phyloP scores from a whole-genome alignment of 2,113 vertebrate genomes.

The Triplophysa dalaica region DNA sequence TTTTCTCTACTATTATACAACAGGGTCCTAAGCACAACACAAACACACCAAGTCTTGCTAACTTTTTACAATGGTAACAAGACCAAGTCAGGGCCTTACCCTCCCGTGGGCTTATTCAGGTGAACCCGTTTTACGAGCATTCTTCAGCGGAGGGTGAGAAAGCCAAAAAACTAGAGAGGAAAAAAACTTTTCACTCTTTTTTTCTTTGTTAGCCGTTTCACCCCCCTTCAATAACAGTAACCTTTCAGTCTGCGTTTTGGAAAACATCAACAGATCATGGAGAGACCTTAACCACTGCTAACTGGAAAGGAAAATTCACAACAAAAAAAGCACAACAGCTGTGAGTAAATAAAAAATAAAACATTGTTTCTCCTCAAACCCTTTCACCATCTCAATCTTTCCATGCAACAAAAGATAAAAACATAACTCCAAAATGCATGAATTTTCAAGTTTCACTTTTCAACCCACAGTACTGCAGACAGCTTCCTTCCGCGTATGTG shows the following conservation, averaged over 20 bases:
- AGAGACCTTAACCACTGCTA: neutral
- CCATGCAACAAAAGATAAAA: neutral
- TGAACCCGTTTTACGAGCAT: slow-evolving; percentile 77
- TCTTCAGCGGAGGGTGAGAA: slow-evolving; percentile 73
- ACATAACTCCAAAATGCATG: neutral
- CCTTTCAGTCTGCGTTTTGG: neutral
- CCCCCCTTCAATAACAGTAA: neutral
- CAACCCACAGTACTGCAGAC: slow-evolving; percentile 18
- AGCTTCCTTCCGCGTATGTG: slow-evolving; percentile 30
- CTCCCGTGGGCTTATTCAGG: slow-evolving; percentile 75
- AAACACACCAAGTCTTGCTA: slow-evolving; percentile 70
- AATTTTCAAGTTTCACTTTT: slow-evolving; percentile 29
- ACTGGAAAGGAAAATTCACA: neutral
- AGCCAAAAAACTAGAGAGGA: slow-evolving; percentile 65
- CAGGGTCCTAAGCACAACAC: slow-evolving; percentile 72
- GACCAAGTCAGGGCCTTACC: slow-evolving; percentile 63
- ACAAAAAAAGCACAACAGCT: neutral
- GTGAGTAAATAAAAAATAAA: neutral
- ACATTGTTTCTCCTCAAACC: neutral
- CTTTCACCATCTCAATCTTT: neutral
- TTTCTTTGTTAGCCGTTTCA: neutral
- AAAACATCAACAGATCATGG: neutral
- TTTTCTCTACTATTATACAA: slow-evolving; percentile 68
- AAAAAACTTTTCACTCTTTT: slow-evolving; percentile 46
- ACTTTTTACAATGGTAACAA: slow-evolving; percentile 74